Evolutionary conservation across 2,797 vertebrate genomes (phyloP).

Genomic region (Natrix natrix): DNA sequence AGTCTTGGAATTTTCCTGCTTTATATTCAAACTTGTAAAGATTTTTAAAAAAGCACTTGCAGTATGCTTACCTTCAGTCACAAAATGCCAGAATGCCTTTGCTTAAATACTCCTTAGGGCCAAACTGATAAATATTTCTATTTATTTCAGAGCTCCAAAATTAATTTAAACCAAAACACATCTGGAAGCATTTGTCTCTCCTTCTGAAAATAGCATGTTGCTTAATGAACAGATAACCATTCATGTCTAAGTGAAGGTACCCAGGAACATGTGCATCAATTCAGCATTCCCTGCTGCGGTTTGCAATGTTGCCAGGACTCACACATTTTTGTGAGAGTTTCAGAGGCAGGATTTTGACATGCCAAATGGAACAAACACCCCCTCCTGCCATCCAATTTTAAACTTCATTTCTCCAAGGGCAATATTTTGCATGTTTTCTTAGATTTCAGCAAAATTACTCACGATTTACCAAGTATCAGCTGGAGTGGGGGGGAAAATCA

Average conservation of each 20-base stretch:
- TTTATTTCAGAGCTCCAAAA: slow-evolving; percentile 37
- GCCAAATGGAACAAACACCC: slow-evolving; percentile 67
- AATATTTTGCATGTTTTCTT: slow-evolving; percentile 60
- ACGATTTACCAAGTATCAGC: slow-evolving; percentile 19
- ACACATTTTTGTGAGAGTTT: slow-evolving; percentile 68
- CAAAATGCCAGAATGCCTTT: neutral
- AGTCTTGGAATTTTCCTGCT: neutral
- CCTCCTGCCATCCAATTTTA: slow-evolving; percentile 58
- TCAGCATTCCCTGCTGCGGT: slow-evolving; percentile 55
- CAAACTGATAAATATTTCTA: neutral
- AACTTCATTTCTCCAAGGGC: slow-evolving; percentile 51
- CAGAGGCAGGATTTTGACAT: slow-evolving; percentile 67
- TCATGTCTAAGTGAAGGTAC: slow-evolving; percentile 60
- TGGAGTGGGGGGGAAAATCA: neutral
- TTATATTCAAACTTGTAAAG: neutral
- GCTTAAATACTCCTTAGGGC: neutral
- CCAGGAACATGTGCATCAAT: slow-evolving; percentile 56
- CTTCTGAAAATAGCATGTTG: slow-evolving; percentile 41
- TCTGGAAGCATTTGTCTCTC: slow-evolving; percentile 53
- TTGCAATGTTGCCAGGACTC: slow-evolving; percentile 68
- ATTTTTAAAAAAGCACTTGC: neutral
- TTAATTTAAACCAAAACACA: slow-evolving; percentile 47
- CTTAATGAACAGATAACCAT: slow-evolving; percentile 56
- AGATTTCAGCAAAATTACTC: slow-evolving; percentile 46
- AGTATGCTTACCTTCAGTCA: neutral